These are phyloP conservation scores for Phania funesta DNA, from an alignment of 2,888 invertebrate genomes.

Conservation along the genomic window DNA sequence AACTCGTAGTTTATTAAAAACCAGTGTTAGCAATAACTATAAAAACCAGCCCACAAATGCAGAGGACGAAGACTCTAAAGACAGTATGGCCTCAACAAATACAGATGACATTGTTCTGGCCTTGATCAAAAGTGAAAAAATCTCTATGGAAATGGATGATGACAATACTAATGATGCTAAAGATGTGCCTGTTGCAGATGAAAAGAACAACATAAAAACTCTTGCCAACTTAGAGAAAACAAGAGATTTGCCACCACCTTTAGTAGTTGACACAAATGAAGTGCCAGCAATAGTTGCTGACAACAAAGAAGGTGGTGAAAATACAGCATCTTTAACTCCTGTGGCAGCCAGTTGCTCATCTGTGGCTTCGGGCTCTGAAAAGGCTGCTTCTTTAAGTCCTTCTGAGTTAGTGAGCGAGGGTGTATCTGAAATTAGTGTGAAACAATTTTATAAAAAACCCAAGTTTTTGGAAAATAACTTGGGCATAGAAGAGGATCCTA, in stretches of 20 bases:
- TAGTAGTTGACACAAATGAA: constrained; percentile 71
- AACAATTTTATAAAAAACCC: constrained; percentile 80
- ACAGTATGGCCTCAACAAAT: constrained; percentile 75
- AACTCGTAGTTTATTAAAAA: constrained; percentile 61
- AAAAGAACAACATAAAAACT: constrained; percentile 3
- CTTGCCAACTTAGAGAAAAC: constrained; percentile 3
- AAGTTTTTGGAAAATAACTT: constrained; percentile 80
- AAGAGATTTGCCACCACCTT: constrained; percentile 69
- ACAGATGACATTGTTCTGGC: constrained; percentile 75
- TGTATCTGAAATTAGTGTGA: constrained; percentile 79
- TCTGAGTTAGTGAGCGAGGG: constrained; percentile 78
- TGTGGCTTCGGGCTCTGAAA: constrained; percentile 69
- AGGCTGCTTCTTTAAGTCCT: constrained; percentile 78
- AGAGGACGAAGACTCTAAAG: constrained; percentile 77
- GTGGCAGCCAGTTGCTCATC: constrained; percentile 53
- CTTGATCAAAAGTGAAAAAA: constrained; percentile 75
- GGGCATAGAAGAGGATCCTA: constrained; percentile 80
- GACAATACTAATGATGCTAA: constrained; percentile 59
- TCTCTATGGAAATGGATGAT: constrained; percentile 69
- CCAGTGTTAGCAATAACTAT: constrained; percentile 26
- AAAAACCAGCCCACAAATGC: constrained; percentile 32
- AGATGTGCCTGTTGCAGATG: neutral
- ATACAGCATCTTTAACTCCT: constrained; percentile 38
- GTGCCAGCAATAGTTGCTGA: neutral
- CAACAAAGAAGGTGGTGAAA: constrained; percentile 14